Conservation (phyloP, 2,797 vertebrate genomes). For the Meda fulgida region DNA sequence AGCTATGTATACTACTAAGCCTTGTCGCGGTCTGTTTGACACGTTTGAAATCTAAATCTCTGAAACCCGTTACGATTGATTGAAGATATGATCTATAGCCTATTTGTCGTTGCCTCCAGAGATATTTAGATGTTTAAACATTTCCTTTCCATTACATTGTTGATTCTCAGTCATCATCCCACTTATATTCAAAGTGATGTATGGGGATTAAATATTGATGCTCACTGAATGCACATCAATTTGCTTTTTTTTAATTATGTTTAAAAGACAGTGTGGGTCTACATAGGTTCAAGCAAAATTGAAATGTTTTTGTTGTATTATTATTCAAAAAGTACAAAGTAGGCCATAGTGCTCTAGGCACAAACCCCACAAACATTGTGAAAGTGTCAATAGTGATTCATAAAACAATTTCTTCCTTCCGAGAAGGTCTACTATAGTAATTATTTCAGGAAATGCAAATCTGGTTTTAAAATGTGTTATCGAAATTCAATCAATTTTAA, state of each 20-base stretch:
- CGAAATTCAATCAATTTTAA: not conserved
- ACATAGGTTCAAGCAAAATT: not conserved
- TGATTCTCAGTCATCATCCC: not conserved
- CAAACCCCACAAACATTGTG: not conserved
- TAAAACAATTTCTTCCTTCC: not conserved
- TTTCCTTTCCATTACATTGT: not conserved
- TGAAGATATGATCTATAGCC: not conserved
- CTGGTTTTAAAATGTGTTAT: not conserved
- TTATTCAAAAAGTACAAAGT: not conserved
- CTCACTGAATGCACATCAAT: not conserved
- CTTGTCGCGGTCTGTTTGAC: not conserved
- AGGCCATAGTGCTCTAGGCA: not conserved
- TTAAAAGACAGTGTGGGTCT: not conserved
- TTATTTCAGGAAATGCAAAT: not conserved
- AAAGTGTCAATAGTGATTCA: not conserved
- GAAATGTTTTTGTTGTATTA: not conserved
- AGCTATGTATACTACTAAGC: not conserved
- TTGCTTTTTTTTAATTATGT: not conserved
- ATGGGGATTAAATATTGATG: not conserved
- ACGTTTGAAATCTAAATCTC: not conserved
- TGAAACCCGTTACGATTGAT: not conserved
- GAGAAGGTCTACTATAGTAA: not conserved
- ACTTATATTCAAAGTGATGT: not conserved
- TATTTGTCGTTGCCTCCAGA: not conserved
- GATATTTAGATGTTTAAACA: not conserved